Base-by-base conservation (phyloP, 2,797 vertebrate genomes). In the Alcedo atthis region DNA sequence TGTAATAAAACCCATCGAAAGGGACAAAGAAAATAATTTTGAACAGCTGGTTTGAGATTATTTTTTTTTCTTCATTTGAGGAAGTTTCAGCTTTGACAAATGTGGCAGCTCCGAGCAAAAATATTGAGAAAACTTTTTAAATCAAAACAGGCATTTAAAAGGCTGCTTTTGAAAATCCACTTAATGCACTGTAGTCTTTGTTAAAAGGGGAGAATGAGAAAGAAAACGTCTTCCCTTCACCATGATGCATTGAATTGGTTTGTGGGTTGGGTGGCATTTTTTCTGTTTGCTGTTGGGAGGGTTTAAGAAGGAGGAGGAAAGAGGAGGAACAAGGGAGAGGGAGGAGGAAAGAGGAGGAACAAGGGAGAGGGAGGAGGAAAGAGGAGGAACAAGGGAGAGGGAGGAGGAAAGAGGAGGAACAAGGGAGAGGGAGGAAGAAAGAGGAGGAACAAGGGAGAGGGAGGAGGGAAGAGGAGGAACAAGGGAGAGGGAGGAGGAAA, bases 81-180 rank as follows among this genome's bases (percentile, higher is more conserved):
- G n/a, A 89, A 92, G 33, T 71, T 85, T 58, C 69, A n/a, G 78
- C 94, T 82, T 67, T 55, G 81, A 84, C 51, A 84, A 90, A 84
- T 8, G 28, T 26, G 83, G 19, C 26, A 32, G 62, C 76, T 75
- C 30, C 32, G 9, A 90, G 70, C 26, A 81, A 78, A 91, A 87
- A 51, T 18, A 92, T 0, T 30, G 67, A 46, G 62, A 32, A 43
- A 59, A 15, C 4, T 2, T 48, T 59, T 59, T 73, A 24, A 93
- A 64, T 42, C 46, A 54, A 85, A 90, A 25, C 51, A 46, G 33
- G 40, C 59, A 26, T 32, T 43, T 18, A 12, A 15, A 81, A 59
- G 45, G 17, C 6, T 42, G 10, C 45, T 40, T 43, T 17, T 2
- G 14, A 1, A 3, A 71, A 48, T 48, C 6, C 61, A 55, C 18